These are phyloP conservation scores for Acanthaster planci DNA, from an alignment of 35 echinoderm and acorn worm genomes.

Conservation along the genomic window DNA sequence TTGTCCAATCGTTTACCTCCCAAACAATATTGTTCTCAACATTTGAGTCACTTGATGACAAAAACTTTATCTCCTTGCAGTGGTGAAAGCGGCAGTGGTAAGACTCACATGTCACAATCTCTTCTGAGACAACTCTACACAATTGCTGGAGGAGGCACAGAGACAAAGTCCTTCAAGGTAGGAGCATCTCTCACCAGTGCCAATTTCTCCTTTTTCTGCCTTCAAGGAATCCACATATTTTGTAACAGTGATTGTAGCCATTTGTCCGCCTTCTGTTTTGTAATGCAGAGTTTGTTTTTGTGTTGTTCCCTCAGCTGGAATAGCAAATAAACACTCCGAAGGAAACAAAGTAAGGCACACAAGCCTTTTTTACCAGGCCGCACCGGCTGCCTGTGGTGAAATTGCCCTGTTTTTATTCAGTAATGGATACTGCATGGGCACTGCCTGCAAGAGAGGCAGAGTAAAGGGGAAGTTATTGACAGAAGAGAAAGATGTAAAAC, in stretches of 20 bases:
- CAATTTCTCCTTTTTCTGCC: background rate
- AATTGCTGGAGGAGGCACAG: slow-evolving; percentile 63
- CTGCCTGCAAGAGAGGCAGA: too few species aligned
- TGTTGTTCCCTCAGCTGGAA: background rate
- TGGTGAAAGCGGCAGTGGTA: slow-evolving; percentile 94
- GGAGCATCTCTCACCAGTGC: background rate
- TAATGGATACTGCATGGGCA: background rate
- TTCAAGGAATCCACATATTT: background rate
- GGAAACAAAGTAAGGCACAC: background rate
- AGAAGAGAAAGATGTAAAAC: too few species aligned
- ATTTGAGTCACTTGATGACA: too few species aligned
- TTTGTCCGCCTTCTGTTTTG: background rate
- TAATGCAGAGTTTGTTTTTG: slow-evolving; percentile 6
- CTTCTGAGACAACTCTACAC: slow-evolving; percentile 86
- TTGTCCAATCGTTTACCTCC: too few species aligned
- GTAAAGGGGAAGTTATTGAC: too few species aligned
- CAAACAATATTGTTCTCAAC: too few species aligned
- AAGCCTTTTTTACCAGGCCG: background rate
- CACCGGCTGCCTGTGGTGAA: slow-evolving; percentile 3
- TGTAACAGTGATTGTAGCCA: background rate
- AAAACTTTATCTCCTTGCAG: slow-evolving; percentile 64
- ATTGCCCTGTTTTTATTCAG: slow-evolving; percentile 3
- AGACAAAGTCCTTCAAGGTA: slow-evolving; percentile 85
- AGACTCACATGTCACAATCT: slow-evolving; percentile 84
- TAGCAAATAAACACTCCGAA: background rate